Base-by-base conservation (phyloP, 2,797 vertebrate species). In the Lagocephalus sceleratus region DNA sequence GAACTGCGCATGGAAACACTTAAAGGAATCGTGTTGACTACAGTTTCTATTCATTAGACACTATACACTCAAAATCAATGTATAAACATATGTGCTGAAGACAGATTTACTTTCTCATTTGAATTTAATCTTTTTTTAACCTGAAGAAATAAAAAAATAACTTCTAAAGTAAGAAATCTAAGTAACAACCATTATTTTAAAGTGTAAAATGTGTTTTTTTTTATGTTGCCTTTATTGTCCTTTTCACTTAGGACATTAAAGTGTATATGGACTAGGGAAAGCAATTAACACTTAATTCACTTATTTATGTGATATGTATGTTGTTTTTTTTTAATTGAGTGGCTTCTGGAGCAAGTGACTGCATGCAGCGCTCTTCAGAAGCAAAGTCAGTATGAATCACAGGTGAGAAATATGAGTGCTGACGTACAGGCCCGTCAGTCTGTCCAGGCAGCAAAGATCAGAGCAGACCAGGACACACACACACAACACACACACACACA, bases 311-410 rank as follows among this genome's bases (percentile, higher is more conserved):
- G 8, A 11, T 29, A 9, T 10, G 26, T 2, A 3, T 26, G 6
- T 26, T 2, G 1, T 26, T 26, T 4, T 2, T 26, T 29, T 29
- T 29, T 1, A 29, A 29, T 29, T 29, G 63, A 66, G 49, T 57
- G 47, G 44, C 51, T 20, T 17, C 10, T 17, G 25, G 45, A 43
- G 6, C 29, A 5, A 59, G 55, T 16, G 53, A 53, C 57, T 42
- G 61, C 56, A 57, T 68, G 60, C 59, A 55, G 63, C 59, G 23
- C 68, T 78, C 76, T 74, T 78, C 67, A 45, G 32, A 60, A 56
- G 59, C 76, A 81, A 70, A 75, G 73, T 79, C 73, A 21, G 51
- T 46, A 57, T 84, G 78, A 86, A 82, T 87, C 74, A 78, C 52
- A 75, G 54, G 71, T 75, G 75, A 71, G 74, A 79, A 85, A 84